Conservation (phyloP, 2,797 vertebrate species). For the Lithobates pipiens region DNA sequence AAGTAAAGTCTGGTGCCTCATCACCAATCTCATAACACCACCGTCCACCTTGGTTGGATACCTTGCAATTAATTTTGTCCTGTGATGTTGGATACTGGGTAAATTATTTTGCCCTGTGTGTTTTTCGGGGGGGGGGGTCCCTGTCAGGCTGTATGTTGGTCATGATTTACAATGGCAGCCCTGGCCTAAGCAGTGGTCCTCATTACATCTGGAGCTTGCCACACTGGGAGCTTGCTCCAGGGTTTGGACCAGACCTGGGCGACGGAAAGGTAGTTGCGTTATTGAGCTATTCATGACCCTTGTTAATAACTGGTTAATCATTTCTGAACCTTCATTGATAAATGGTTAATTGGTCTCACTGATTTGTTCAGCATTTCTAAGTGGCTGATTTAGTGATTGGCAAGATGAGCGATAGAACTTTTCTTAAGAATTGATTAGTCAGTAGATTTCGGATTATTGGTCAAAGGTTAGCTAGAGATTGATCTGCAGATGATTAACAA, state of each 20-base stretch:
- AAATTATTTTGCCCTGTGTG: no score
- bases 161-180: no score
- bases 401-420: neutral
- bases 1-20: no score
- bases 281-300: neutral
- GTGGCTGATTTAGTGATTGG: conserved; percentile 1
- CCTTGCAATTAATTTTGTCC: no score
- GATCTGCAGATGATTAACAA: neutral
- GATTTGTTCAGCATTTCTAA: neutral
- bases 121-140: no score
- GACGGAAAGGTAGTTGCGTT: neutral
- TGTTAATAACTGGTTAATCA: neutral
- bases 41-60: no score
- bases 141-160: no score
- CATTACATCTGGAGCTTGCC: no score
- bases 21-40: no score
- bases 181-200: no score
- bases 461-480: neutral
- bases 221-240: no score
- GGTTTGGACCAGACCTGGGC: neutral
- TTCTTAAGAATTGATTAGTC: neutral
- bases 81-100: no score
- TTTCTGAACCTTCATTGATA: neutral
- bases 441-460: neutral
- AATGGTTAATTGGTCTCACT: neutral